Base-by-base conservation (phyloP, 2,888 invertebrate genomes). In the Syrista parreyssii region DNA sequence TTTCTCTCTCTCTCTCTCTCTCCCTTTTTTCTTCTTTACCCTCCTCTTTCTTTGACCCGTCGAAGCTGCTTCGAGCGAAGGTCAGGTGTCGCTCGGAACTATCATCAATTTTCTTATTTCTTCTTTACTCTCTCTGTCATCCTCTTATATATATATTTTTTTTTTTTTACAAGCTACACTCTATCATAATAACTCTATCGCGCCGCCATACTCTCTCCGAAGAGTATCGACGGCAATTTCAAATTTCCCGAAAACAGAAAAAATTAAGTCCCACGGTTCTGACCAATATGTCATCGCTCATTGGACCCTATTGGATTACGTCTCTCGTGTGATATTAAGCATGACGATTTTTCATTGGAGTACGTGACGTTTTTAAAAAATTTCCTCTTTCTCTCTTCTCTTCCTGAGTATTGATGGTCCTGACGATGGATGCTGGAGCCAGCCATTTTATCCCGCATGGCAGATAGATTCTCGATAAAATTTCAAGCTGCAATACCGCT, bases 61-160 rank as follows among this genome's bases (percentile, higher is more conserved):
- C 79, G 79, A 76, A 81, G 31, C 75, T 79, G 73, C 77, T 82
- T 77, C 79, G 68, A 12, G 76, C 74, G 73, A 78, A 79, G 79
- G 79, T 79, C 79, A 74, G 77, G 74, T 80, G 79, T 75, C 33
- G 40, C 75, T 35, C 31, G n/a, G 77, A 80, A 71, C 75, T 71
- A 31, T 55, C 55, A 55, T 55, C 55, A 55, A 55, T 55, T 55
- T 15, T 55, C 23, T 9, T 55, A 55, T 55, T 55, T 23, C 55
- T 55, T 55, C 55, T 55, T 23, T 23, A 23, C 55, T 2, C 9
- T 55, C 23, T 55, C 55, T 55, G 34, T 34, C 34, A 55, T 9
- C 23, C 23, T 55, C 23, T 23, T 55, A 23, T 15, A 55, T 6
- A 15, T 23, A 15, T 55, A 9, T 55, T 40, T 36, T 55, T 23